Evolutionary conservation across 2,113 vertebrate species (phyloP).

Genomic region (Callorhinus ursinus): DNA sequence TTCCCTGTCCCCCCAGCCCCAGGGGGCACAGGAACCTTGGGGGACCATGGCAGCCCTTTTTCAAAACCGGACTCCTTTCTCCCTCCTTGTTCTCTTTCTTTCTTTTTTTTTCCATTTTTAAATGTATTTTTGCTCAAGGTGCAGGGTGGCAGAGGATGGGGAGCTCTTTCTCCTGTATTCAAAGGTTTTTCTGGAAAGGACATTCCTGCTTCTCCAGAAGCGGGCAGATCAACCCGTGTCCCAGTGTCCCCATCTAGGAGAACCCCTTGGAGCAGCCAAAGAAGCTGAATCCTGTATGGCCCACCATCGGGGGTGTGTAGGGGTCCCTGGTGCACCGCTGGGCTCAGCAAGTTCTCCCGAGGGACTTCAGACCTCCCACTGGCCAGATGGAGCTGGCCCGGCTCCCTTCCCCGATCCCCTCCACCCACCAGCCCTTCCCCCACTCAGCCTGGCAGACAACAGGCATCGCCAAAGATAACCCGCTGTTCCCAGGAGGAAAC

Average conservation of each 20-base stretch:
- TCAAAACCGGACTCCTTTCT: background rate
- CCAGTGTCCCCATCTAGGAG: background rate
- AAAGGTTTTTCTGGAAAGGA: background rate
- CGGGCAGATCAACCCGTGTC: background rate
- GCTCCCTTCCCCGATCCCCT: fast-evolving
- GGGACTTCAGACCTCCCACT: background rate
- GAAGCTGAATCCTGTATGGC: background rate
- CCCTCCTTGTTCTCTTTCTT: no score
- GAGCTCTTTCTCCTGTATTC: fast-evolving
- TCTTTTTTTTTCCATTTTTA: background rate
- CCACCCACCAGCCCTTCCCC: background rate
- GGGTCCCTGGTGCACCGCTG: background rate
- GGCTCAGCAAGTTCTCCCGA: background rate
- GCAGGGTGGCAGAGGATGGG: no score
- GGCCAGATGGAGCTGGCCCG: no score
- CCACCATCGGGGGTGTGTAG: background rate
- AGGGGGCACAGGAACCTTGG: background rate
- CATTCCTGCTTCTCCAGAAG: background rate
- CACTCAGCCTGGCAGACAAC: background rate
- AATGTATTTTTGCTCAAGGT: background rate
- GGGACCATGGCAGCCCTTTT: background rate
- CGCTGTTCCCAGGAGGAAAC: background rate
- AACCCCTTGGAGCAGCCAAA: background rate
- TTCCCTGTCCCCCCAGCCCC: fast-evolving
- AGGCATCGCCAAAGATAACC: background rate